Evolutionary conservation across 2,888 invertebrate genomes (phyloP).

Genomic region (Pterostichus niger): DNA sequence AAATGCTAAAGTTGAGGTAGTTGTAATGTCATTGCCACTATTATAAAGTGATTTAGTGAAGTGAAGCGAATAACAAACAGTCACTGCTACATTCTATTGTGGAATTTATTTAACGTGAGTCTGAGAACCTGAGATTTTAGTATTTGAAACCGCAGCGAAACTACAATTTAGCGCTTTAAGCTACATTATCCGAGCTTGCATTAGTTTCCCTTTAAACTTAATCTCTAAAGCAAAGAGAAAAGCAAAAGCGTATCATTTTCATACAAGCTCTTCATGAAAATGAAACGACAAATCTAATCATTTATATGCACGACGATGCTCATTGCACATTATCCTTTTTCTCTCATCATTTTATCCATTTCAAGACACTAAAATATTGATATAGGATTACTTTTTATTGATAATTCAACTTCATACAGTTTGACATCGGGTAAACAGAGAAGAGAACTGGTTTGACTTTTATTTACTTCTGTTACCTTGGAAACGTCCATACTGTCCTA

Average conservation of each 20-base stretch:
- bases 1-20: background rate
- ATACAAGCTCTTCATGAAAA: conserved; percentile 35
- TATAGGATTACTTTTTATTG: too few species aligned
- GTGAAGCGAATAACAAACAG: conserved; percentile 48
- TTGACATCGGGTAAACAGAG: too few species aligned
- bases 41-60: conserved; percentile 45
- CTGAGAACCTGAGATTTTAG: conserved; percentile 48
- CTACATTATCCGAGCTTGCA: conserved; percentile 46
- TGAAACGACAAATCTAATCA: conserved; percentile 44
- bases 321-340: conserved; percentile 15
- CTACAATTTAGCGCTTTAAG: conserved; percentile 51
- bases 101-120: conserved; percentile 46
- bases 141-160: conserved; percentile 46
- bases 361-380: background rate
- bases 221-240: conserved; percentile 44
- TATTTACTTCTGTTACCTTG: too few species aligned
- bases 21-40: conserved; percentile 35
- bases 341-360: background rate
- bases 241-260: conserved; percentile 46
- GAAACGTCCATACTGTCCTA: too few species aligned
- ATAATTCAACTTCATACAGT: too few species aligned
- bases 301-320: conserved; percentile 2
- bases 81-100: background rate
- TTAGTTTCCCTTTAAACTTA: conserved; percentile 55
- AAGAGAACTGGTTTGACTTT: too few species aligned